phyloP scores from a whole-genome alignment of 1,140 invertebrate genomes.

The Hyles euphorbiae region DNA sequence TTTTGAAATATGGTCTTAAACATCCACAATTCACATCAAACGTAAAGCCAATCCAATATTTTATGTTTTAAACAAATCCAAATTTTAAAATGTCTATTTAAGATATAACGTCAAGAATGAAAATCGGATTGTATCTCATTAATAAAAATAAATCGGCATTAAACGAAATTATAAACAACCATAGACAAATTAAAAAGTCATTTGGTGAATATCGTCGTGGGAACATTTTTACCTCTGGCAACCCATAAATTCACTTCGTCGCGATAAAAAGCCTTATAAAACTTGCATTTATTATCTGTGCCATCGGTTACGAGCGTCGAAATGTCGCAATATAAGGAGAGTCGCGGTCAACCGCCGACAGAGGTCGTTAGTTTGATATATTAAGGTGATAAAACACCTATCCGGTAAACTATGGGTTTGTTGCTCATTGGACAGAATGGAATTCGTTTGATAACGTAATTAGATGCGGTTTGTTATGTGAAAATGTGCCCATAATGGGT shows the following conservation, averaged over 20 bases:
- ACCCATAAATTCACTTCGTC: constrained; percentile 28
- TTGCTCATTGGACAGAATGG: constrained; percentile 1
- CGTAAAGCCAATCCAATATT: too few species aligned
- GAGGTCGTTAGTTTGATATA: constrained; percentile 30
- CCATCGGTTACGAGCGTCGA: constrained; percentile 22
- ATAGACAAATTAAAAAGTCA: constrained; percentile 24
- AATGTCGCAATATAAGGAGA: constrained; percentile 29
- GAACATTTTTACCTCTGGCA: constrained; percentile 30
- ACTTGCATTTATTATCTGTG: constrained; percentile 36
- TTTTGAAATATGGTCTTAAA: too few species aligned
- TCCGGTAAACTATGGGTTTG: constrained; percentile 8
- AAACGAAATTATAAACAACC: background rate
- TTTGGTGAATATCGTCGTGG: constrained; percentile 31
- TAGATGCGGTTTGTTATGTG: constrained; percentile 1
- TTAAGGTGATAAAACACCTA: constrained; percentile 18
- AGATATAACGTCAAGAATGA: background rate
- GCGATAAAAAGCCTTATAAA: constrained; percentile 37
- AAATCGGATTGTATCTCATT: background rate
- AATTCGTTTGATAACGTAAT: constrained; percentile 2
- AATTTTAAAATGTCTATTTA: background rate
- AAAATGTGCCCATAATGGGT: background rate
- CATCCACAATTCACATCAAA: too few species aligned
- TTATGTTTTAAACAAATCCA: constrained; percentile 11
- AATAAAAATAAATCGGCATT: constrained; percentile 1
- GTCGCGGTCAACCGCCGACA: constrained; percentile 17